phyloP scores from a whole-genome alignment of 2,113 vertebrate species.

The Solea senegalensis region DNA sequence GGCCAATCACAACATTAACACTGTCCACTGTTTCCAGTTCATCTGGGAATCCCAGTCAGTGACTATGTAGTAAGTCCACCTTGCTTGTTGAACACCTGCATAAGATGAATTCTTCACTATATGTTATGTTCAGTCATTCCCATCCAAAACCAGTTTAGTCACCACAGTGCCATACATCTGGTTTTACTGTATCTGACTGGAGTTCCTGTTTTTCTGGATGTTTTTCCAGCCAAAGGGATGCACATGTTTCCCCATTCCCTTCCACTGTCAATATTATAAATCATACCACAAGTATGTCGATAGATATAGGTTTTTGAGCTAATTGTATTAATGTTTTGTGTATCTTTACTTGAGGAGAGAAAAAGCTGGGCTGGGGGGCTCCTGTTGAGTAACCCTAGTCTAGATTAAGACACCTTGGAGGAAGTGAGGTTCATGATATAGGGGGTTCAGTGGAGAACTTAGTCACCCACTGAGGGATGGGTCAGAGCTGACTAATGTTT shows the following conservation, averaged over 20 bases:
- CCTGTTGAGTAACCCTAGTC: conserved; percentile 28
- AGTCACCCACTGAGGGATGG: conserved; percentile 53
- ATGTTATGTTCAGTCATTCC: conserved; percentile 59
- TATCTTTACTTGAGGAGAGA: background rate
- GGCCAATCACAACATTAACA: conserved; percentile 14
- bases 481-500: conserved; percentile 70
- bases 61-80: conserved; percentile 18
- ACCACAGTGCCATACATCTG: conserved; percentile 42
- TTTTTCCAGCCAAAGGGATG: conserved; percentile 47
- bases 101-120: conserved; percentile 14
- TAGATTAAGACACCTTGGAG: conserved; percentile 47
- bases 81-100: conserved; percentile 39
- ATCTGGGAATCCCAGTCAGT: conserved; percentile 28
- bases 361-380: conserved; percentile 1
- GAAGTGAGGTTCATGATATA: conserved; percentile 56
- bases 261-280: conserved; percentile 5
- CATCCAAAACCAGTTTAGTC: conserved; percentile 39
- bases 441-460: conserved; percentile 41
- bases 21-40: conserved; percentile 67
- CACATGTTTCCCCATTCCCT: conserved; percentile 37
- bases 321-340: background rate
- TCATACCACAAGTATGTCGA: background rate
- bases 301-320: background rate
- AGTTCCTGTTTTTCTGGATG: conserved; percentile 56
- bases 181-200: conserved; percentile 36